These are phyloP conservation scores for Mesorhabditis spiculigera DNA, from an alignment of 2,888 invertebrate species.

Conservation along the genomic window DNA sequence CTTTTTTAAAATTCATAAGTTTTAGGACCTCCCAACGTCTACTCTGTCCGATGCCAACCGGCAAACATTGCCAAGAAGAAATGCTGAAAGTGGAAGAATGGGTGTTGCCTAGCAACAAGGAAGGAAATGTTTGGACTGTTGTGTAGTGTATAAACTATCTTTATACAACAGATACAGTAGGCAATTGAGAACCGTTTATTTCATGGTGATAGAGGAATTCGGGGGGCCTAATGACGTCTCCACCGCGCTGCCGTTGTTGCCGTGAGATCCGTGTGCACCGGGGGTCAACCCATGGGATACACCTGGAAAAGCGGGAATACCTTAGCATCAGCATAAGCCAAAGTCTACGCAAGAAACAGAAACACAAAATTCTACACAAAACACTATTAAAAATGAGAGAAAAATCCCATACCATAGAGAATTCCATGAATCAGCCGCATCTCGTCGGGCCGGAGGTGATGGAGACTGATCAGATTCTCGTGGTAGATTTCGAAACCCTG, in stretches of 20 bases:
- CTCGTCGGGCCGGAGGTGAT: conserved; percentile 36
- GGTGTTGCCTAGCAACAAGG: background rate
- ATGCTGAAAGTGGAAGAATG: background rate
- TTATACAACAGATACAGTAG: background rate
- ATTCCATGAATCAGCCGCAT: conserved; percentile 38
- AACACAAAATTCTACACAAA: background rate
- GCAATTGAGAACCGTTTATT: background rate
- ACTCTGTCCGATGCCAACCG: background rate
- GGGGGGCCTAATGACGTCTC: conserved; percentile 6
- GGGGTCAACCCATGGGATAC: too few relatives aligned
- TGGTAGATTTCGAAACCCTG: conserved; percentile 36
- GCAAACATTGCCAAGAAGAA: background rate
- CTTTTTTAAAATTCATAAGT: too few relatives aligned
- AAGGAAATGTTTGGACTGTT: background rate
- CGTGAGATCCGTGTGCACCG: background rate
- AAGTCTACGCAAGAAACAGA: too few relatives aligned
- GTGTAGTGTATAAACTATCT: background rate
- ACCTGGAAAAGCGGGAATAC: too few relatives aligned
- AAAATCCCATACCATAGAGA: conserved; percentile 24
- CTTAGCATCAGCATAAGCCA: too few relatives aligned
- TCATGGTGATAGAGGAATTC: background rate
- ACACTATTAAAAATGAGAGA: background rate
- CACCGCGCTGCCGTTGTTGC: background rate
- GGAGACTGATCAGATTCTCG: conserved; percentile 35
- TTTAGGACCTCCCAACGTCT: background rate